A percentile compares a stretch with the other conserved stretches of the same genome.
Evolutionary conservation across 2,888 invertebrate genomes (phyloP).

Genomic region (Chydorus sphaericus): DNA sequence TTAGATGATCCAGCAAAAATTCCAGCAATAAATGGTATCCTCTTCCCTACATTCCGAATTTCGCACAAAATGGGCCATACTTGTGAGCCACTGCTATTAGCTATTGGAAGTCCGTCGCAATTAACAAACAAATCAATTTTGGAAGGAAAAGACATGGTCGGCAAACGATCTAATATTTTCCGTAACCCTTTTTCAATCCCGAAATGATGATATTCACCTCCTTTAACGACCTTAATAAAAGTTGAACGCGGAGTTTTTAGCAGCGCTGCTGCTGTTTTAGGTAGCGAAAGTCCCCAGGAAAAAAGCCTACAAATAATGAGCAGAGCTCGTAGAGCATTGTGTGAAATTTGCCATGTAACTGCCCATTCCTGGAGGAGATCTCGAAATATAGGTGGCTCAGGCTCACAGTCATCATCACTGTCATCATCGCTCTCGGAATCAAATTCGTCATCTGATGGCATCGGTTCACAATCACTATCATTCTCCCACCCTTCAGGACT

Average conservation of each 20-base stretch:
- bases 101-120: constrained; percentile 6
- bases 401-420: too few species aligned
- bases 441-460: too few species aligned
- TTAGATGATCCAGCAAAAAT: not conserved
- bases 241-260: not conserved
- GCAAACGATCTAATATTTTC: not conserved
- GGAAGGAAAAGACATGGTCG: not conserved
- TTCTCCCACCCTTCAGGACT: too few species aligned
- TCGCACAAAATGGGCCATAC: not conserved
- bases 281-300: too few species aligned
- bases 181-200: not conserved
- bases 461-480: too few species aligned
- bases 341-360: too few species aligned
- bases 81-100: not conserved
- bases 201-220: not conserved
- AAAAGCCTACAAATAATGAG: too few species aligned
- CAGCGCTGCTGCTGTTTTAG: not conserved
- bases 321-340: too few species aligned
- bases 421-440: too few species aligned
- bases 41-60: not conserved
- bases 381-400: too few species aligned
- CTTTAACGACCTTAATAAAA: not conserved
- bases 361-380: too few species aligned
- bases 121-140: not conserved
- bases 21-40: not conserved